Conservation (phyloP, 2,888 invertebrate genomes). For the Sphaerophoria rueppellii region DNA sequence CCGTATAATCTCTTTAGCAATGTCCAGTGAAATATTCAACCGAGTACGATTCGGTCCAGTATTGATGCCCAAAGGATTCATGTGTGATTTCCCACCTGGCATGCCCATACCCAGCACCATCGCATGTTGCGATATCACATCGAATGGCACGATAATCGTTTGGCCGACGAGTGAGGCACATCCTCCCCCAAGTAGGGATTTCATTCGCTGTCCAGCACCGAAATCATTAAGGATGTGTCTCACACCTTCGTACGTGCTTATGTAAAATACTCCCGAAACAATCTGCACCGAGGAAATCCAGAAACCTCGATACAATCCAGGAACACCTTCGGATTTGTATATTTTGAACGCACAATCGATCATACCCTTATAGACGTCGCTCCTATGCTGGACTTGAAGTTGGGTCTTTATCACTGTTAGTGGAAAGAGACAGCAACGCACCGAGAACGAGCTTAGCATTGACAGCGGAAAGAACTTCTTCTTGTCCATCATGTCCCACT, state of each 20-base stretch:
- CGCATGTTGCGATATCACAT: conserved; percentile 97
- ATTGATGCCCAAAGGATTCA: conserved; percentile 90
- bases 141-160: conserved; percentile 97
- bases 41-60: conserved; percentile 85
- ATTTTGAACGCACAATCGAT: conserved; percentile 95
- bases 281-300: conserved; percentile 96
- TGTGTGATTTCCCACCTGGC: conserved; percentile 81
- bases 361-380: conserved; percentile 92
- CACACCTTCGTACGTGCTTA: conserved; percentile 96
- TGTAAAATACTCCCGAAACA: conserved; percentile 93
- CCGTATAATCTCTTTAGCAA: conserved; percentile 89
- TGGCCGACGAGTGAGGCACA: conserved; percentile 96
- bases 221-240: conserved; percentile 88
- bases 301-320: conserved; percentile 96
- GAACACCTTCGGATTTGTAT: conserved; percentile 90
- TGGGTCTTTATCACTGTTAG: conserved; percentile 97
- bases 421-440: conserved; percentile 92
- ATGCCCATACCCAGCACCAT: conserved; percentile 92
- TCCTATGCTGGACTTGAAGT: conserved; percentile 91
- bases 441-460: conserved; percentile 87
- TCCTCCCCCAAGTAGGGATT: conserved; percentile 94
- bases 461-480: conserved; percentile 96
- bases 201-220: conserved; percentile 80
- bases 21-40: conserved; percentile 88
- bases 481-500: conserved; percentile 99